Evolutionary conservation across 1,140 invertebrate species (phyloP).

Genomic region (Nixonia krombeini): DNA sequence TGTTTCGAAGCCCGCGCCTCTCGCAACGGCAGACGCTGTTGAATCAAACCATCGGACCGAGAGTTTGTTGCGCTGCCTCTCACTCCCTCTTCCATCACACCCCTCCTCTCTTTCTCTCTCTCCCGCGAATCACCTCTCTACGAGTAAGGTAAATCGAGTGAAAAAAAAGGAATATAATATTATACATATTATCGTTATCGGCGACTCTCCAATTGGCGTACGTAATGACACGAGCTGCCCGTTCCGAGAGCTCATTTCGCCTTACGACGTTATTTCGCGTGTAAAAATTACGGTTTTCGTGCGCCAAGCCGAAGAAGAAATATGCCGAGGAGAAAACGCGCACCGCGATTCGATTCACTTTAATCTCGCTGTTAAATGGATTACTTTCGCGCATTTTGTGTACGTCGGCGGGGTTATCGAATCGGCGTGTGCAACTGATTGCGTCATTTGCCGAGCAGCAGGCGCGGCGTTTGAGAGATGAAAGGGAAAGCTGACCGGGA

Average conservation of each 20-base stretch:
- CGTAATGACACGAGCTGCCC: background rate
- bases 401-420: background rate
- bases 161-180: background rate
- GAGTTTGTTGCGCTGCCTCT: no score
- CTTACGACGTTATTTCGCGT: no score
- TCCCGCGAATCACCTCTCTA: background rate
- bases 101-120: conserved; percentile 15
- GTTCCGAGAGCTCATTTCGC: background rate
- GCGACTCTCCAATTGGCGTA: background rate
- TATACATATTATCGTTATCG: background rate
- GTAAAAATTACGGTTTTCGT: no score
- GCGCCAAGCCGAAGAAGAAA: no score
- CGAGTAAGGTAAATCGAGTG: conserved; percentile 10
- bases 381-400: no score
- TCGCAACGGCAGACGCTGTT: conserved; percentile 47
- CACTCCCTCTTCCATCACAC: background rate
- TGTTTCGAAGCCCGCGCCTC: conserved; percentile 49
- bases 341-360: no score
- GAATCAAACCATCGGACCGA: conserved; percentile 33
- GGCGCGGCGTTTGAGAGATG: no score
- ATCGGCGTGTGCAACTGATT: no score
- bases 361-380: no score
- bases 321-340: no score
- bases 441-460: no score
- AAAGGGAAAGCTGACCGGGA: no score